A percentile compares a stretch with the other conserved stretches of the same genome.
phyloP scores from a whole-genome alignment of 2,797 vertebrate species.

The Crax fasciolata region DNA sequence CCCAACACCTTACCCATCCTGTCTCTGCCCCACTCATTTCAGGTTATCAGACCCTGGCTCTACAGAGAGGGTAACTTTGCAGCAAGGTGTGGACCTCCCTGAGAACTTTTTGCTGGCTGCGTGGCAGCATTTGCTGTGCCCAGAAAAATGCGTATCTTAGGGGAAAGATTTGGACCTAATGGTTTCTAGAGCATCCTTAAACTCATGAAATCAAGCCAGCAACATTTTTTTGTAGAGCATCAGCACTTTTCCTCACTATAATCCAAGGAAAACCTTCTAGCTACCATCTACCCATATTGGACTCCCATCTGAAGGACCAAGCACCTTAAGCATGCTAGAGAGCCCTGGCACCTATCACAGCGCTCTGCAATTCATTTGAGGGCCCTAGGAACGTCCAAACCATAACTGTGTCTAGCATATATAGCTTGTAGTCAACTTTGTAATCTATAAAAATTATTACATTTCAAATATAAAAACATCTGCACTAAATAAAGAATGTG shows the following conservation, averaged over 20 bases:
- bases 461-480: conserved; percentile 34
- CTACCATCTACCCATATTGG: not conserved
- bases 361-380: not conserved
- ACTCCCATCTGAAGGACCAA: not conserved
- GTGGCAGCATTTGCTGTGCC: not conserved
- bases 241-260: not conserved
- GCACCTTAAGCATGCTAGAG: not conserved
- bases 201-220: not conserved
- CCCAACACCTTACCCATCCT: not conserved
- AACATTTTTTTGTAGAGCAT: not conserved
- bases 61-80: not conserved
- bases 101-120: not conserved
- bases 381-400: not conserved
- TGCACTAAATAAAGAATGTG: conserved; percentile 10
- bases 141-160: not conserved
- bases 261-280: not conserved
- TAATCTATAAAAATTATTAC: conserved; percentile 1
- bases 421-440: not conserved
- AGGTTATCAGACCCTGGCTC: not conserved
- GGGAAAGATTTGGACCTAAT: not conserved
- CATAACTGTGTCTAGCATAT: not conserved
- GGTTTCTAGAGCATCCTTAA: not conserved
- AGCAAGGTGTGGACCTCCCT: not conserved
- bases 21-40: not conserved
- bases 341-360: not conserved